phyloP scores from a whole-genome alignment of 2,888 invertebrate species.

The Lottia gigantea region DNA sequence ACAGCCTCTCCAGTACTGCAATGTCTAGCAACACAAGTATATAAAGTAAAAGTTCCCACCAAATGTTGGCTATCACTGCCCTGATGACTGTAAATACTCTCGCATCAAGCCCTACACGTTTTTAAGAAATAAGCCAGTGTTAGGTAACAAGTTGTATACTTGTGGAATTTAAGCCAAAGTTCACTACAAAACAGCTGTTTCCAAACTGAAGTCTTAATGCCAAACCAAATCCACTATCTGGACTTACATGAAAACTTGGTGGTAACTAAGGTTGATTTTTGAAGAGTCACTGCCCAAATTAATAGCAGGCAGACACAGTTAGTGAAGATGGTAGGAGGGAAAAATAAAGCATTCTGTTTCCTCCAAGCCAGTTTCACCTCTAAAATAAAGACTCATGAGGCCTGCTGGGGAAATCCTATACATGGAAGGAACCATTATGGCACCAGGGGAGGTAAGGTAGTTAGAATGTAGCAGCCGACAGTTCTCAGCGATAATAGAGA shows the following conservation, averaged over 20 bases:
- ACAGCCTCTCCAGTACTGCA: neutral
- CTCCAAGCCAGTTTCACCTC: conserved; percentile 9
- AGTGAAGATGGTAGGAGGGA: conserved; percentile 6
- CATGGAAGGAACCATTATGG: neutral
- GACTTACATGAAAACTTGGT: too few species aligned
- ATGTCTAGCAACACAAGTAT: neutral
- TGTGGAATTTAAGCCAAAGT: conserved; percentile 6
- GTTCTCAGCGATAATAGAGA: neutral
- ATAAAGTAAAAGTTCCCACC: conserved; percentile 1
- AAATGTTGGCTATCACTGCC: conserved; percentile 1
- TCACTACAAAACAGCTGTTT: conserved; percentile 3
- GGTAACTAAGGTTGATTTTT: neutral
- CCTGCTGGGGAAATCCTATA: conserved; percentile 9
- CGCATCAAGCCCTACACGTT: neutral
- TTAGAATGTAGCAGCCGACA: neutral
- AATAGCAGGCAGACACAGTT: conserved; percentile 4
- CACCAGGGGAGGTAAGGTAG: conserved; percentile 1
- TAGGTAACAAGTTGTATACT: neutral
- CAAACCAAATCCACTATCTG: too few species aligned
- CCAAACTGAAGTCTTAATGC: neutral
- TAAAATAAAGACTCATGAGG: conserved; percentile 8
- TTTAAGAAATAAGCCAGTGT: neutral
- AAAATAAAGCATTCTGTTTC: conserved; percentile 9
- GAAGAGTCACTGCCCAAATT: neutral
- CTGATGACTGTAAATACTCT: conserved; percentile 7